phyloP scores from a whole-genome alignment of 2,797 vertebrate genomes.

The Apogon talboti region DNA sequence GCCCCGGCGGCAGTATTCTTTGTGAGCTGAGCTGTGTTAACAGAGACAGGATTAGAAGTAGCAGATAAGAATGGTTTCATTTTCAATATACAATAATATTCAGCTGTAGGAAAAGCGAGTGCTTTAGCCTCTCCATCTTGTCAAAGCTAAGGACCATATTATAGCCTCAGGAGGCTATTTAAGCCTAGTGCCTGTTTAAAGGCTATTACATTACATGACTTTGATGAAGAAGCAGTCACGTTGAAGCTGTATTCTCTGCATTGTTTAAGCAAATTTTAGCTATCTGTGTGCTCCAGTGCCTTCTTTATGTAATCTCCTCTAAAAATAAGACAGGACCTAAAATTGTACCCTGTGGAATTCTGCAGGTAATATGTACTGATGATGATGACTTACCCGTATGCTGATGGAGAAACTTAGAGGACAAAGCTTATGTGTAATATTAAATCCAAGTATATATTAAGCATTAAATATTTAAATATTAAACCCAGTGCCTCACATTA shows the following conservation, averaged over 20 bases:
- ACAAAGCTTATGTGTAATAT: background rate
- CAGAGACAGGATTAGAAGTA: slow-evolving; percentile 12
- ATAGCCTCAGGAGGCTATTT: slow-evolving; percentile 72
- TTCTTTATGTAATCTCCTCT: slow-evolving; percentile 60
- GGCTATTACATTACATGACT: slow-evolving; percentile 66
- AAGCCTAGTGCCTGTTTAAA: slow-evolving; percentile 65
- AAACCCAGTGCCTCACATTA: slow-evolving; percentile 19
- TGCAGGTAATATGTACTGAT: slow-evolving; percentile 65
- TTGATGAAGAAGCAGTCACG: slow-evolving; percentile 71
- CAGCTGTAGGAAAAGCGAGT: slow-evolving; percentile 48
- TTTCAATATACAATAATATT: slow-evolving; percentile 43
- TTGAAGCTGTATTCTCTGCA: slow-evolving; percentile 45
- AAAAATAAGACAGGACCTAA: slow-evolving; percentile 63
- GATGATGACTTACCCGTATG: slow-evolving; percentile 57
- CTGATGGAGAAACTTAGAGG: slow-evolving; percentile 34
- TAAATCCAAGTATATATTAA: too few species aligned
- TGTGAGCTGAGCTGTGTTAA: slow-evolving; percentile 20
- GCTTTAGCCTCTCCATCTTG: slow-evolving; percentile 65
- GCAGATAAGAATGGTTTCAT: slow-evolving; percentile 46
- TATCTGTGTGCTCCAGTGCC: slow-evolving; percentile 45
- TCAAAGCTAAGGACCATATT: slow-evolving; percentile 67
- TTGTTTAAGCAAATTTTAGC: slow-evolving; percentile 64
- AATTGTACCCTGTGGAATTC: slow-evolving; percentile 65
- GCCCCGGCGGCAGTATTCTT: slow-evolving; percentile 16
- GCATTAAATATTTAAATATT: slow-evolving; percentile 29